phyloP scores from a whole-genome alignment of 1,140 invertebrate species.

The Magallana gigas region DNA sequence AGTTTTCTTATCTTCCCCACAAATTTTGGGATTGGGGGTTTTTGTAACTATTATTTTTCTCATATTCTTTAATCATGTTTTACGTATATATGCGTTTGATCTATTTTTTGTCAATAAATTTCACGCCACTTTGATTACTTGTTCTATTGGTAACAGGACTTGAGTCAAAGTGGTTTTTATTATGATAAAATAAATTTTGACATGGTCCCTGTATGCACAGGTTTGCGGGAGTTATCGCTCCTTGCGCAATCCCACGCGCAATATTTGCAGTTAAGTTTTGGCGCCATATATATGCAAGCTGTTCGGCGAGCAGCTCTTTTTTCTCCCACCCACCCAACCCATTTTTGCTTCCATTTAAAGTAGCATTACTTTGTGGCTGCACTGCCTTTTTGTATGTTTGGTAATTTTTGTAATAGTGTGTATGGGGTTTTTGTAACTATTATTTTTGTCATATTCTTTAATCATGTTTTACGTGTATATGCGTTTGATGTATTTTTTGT shows the following conservation, averaged over 20 bases:
- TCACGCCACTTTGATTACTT: conserved; percentile 3
- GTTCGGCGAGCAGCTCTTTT: conserved; percentile 1
- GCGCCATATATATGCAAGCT: background rate
- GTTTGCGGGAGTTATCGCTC: background rate
- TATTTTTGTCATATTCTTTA: background rate
- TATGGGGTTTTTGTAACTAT: background rate
- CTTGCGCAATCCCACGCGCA: background rate
- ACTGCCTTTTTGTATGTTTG: too few relatives aligned
- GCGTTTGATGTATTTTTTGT: background rate
- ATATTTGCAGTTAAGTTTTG: background rate
- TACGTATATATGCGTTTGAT: background rate
- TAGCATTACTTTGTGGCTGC: conserved; percentile 7
- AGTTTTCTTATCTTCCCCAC: background rate
- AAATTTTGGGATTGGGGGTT: background rate
- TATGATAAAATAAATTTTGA: conserved; percentile 21
- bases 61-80: background rate
- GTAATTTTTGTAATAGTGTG: background rate
- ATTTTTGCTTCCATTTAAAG: background rate
- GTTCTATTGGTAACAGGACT: background rate
- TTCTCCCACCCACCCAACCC: background rate
- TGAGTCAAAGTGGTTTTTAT: conserved; percentile 24
- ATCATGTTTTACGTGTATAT: background rate
- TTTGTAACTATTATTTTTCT: conserved; percentile 3
- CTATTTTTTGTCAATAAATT: conserved; percentile 7
- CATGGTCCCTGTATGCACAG: background rate